These are phyloP conservation scores for Drosophila ananassae DNA, from an alignment of 1,140 invertebrate genomes.

Conservation along the genomic window DNA sequence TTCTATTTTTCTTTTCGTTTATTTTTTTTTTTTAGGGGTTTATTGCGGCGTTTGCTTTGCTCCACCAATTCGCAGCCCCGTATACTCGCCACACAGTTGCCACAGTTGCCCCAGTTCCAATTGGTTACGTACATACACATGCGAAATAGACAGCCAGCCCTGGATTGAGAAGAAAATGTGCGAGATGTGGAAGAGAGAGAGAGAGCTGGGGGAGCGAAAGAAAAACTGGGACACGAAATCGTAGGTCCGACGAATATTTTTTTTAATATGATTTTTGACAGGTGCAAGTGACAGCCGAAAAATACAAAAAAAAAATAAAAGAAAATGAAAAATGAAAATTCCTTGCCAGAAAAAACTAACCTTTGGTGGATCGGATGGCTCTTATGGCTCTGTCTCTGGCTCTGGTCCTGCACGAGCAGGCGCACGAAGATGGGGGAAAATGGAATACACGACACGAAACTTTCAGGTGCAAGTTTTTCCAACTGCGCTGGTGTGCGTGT, in stretches of 20 bases:
- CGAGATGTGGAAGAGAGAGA: conserved; percentile 1
- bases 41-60: conserved; percentile 79
- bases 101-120: conserved; percentile 74
- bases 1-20: not conserved
- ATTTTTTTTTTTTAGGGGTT: conserved; percentile 46
- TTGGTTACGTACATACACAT: conserved; percentile 69
- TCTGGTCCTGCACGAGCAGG: conserved; percentile 39
- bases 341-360: conserved; percentile 59
- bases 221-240: conserved; percentile 65
- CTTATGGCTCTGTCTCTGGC: not conserved
- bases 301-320: not conserved
- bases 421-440: conserved; percentile 50
- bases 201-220: not conserved
- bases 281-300: conserved; percentile 36
- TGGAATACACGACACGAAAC: conserved; percentile 54
- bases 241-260: conserved; percentile 46
- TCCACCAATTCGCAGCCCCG: conserved; percentile 62
- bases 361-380: conserved; percentile 30
- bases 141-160: conserved; percentile 44
- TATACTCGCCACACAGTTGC: conserved; percentile 35
- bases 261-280: conserved; percentile 64
- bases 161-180: conserved; percentile 28
- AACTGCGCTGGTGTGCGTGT: conserved; percentile 56
- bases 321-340: not conserved
- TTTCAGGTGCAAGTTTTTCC: conserved; percentile 81